Evolutionary conservation across 2,888 invertebrate species (phyloP), one percentile per base, ranked within the genome.

Genomic region (Parascotia fuliginaria): DNA sequence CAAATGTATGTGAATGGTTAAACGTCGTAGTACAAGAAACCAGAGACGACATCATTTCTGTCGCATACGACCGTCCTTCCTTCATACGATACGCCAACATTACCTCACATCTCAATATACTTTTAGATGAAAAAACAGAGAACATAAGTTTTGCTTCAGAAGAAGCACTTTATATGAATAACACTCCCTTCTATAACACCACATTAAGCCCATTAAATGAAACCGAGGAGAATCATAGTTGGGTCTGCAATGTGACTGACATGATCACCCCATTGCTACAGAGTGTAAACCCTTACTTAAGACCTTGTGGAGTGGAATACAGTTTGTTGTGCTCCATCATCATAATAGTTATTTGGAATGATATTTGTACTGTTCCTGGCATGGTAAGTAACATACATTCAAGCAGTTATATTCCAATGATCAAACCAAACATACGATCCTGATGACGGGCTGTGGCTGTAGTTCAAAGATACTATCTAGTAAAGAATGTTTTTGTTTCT

Each of bases 1-100:
- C 98, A 9, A 98, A 98, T 80, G 89, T 98, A 9, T 98, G 98
- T 85, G 97, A 98, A 72, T 98, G 98, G 98, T 87, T 98, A 4
- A 95, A 96, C 79, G 96, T 97, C 0, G 92, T 98, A 16, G 95
- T 97, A 9, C 96, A 96, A 78, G 97, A 98, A 80, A 97, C 97
- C 1, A 95, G 96, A 76, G 97, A 97, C 75, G 97, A 97, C 79
- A 96, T 97, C 48, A 92, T 95, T 13, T 76, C 85, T 1, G 84
- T 92, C 22, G 89, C 91, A 0, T 88, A 88, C 60, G 75, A 81
- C 29, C 78, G 77, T 0, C 85, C 85, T 14, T 71, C 79, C 2
- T 75, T 85, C 1, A 62, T 86, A 4, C 73, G 85, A 42, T 89
- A 90, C 52, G 85, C 84, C 6, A 88, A 87, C 54, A 80, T 89